A percentile compares a stretch with the other conserved stretches of the same genome.
Conservation (phyloP, 2,797 vertebrate genomes). For the Phalloptychus januarius region DNA sequence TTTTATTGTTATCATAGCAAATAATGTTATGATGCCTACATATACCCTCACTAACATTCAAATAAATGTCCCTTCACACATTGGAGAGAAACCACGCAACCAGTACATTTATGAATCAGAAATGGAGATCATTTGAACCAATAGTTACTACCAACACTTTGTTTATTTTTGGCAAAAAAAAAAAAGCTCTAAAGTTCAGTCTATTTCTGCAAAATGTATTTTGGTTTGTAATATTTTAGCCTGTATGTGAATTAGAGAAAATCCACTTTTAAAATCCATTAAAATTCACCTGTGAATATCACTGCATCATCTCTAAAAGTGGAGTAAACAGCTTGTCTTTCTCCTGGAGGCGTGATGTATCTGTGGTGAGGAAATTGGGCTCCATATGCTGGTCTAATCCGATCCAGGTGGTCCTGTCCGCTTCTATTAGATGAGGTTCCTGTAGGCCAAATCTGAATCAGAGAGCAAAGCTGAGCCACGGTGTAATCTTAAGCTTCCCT, state of each 20-base stretch:
- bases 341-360: conserved; percentile 22
- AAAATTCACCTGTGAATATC: background rate
- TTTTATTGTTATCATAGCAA: background rate
- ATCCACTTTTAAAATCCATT: background rate
- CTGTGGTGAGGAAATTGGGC: conserved; percentile 39
- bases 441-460: conserved; percentile 8
- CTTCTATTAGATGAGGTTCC: conserved; percentile 65
- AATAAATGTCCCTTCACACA: background rate
- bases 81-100: background rate
- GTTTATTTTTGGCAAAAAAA: background rate
- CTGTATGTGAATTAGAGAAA: background rate
- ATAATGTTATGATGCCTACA: background rate
- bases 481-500: conserved; percentile 10
- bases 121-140: background rate
- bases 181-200: background rate
- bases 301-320: background rate
- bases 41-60: background rate
- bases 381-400: conserved; percentile 75
- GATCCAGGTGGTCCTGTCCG: conserved; percentile 78
- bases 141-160: background rate
- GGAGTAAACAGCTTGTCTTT: conserved; percentile 18
- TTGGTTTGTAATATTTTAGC: background rate
- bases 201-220: too few relatives aligned
- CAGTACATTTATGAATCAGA: background rate
- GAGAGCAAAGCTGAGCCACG: background rate